A percentile compares a stretch with the other conserved stretches of the same genome.
Evolutionary conservation across 2,888 invertebrate species (phyloP).

Genomic region (Elaeidobius kamerunicus): DNA sequence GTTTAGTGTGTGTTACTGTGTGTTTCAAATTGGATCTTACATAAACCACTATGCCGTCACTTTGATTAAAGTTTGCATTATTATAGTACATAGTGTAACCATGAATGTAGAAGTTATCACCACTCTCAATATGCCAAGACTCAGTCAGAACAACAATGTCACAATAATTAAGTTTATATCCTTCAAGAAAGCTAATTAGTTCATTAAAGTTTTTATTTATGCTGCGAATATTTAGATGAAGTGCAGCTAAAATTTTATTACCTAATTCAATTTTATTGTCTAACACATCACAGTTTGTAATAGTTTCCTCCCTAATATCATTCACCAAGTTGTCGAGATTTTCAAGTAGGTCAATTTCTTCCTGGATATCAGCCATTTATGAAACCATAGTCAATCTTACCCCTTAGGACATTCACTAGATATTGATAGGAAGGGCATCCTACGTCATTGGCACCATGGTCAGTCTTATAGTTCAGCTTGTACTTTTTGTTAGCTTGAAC

Average conservation of each 20-base stretch:
- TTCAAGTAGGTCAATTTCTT: not conserved
- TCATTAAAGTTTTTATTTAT: not conserved
- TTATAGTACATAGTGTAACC: conserved; percentile 5
- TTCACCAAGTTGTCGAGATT: not conserved
- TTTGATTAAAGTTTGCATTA: conserved; percentile 3
- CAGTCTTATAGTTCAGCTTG: conserved; percentile 1
- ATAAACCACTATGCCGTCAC: not conserved
- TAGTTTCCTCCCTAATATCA: not conserved
- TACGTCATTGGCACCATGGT: conserved; percentile 8
- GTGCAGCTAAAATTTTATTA: not conserved
- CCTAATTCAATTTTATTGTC: not conserved
- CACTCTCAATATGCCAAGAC: conserved; percentile 2
- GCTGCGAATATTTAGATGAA: not conserved
- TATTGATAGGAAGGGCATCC: conserved; percentile 15
- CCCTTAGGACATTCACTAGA: conserved; percentile 11
- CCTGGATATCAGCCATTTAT: not conserved
- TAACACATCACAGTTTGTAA: not conserved
- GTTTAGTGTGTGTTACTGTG: not conserved
- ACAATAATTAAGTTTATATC: not conserved
- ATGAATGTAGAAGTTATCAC: not conserved
- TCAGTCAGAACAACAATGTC: conserved; percentile 7
- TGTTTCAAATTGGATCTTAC: not conserved
- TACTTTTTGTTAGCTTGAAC: conserved; percentile 8
- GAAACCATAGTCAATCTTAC: conserved; percentile 19
- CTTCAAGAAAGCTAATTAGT: not conserved